A percentile compares a stretch with the other conserved stretches of the same genome.
phyloP scores from a whole-genome alignment of 2,113 vertebrate species.

The Candoia aspera region DNA sequence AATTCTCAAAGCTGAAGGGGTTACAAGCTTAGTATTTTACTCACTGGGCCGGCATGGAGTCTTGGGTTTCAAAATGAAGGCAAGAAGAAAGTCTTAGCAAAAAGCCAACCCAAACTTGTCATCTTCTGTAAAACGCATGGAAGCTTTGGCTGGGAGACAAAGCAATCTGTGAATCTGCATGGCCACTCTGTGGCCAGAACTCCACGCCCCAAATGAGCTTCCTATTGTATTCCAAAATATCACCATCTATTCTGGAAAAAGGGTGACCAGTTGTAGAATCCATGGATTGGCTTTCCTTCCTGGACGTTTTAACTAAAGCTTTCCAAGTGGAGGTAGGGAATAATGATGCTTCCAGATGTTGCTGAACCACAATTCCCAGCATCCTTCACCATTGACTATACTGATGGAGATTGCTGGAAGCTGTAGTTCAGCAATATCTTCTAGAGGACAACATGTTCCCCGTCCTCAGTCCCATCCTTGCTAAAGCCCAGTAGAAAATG shows the following conservation, averaged over 20 bases:
- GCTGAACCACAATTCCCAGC: too few relatives aligned
- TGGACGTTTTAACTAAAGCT: neutral
- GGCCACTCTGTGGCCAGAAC: neutral
- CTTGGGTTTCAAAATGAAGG: neutral
- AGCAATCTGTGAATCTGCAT: neutral
- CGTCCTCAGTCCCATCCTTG: too few relatives aligned
- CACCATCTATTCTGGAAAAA: neutral
- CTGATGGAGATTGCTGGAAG: too few relatives aligned
- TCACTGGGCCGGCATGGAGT: too few relatives aligned
- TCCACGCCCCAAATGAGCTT: neutral
- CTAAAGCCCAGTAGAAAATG: too few relatives aligned
- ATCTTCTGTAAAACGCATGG: neutral
- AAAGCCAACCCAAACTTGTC: neutral
- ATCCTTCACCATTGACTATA: too few relatives aligned
- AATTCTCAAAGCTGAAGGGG: too few relatives aligned
- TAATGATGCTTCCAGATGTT: too few relatives aligned
- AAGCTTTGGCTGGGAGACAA: neutral
- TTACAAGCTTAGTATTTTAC: neutral
- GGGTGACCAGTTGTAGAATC: neutral
- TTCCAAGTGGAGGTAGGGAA: neutral
- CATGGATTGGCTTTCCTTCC: too few relatives aligned
- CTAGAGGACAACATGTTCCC: too few relatives aligned
- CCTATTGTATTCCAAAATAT: neutral
- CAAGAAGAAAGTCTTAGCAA: neutral
- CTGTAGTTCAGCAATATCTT: too few relatives aligned